Evolutionary conservation across 2,113 vertebrate species (phyloP).

Genomic region (Chamaetylas fuelleborni): DNA sequence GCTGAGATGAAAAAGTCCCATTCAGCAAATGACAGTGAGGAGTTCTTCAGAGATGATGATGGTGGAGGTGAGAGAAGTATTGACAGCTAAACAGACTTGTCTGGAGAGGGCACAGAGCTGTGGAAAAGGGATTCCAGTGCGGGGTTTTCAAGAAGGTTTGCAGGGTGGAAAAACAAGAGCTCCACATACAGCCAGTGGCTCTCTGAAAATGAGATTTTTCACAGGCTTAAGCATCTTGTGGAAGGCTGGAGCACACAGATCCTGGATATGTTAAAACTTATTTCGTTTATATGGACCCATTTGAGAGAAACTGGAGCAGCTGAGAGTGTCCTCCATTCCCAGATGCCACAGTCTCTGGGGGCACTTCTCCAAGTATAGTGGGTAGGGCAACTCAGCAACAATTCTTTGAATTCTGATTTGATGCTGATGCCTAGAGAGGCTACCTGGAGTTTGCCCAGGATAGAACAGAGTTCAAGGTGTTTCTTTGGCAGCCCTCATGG

Average conservation of each 20-base stretch:
- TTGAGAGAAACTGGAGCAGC: not conserved
- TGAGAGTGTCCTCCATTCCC: not conserved
- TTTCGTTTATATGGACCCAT: not conserved
- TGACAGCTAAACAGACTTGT: not conserved
- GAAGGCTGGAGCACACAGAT: not conserved
- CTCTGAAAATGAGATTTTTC: not conserved
- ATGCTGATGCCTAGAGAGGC: not conserved
- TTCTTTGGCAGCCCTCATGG: not conserved
- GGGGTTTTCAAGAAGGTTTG: not conserved
- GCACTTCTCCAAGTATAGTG: not conserved
- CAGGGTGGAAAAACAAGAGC: not conserved
- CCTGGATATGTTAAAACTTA: not conserved
- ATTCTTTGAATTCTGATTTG: not conserved
- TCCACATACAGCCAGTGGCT: not conserved
- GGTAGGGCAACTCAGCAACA: not conserved
- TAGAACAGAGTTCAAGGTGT: not conserved
- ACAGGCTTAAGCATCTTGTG: not conserved
- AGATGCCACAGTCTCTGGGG: not conserved
- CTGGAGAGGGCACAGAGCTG: not conserved
- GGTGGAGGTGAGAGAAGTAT: slow-evolving; percentile 72
- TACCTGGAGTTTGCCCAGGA: not conserved
- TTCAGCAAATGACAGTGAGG: slow-evolving; percentile 97
- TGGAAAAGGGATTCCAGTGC: not conserved
- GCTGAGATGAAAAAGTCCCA: slow-evolving; percentile 99
- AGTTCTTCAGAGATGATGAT: slow-evolving; percentile 92